These are phyloP conservation scores for Garra rufa DNA, from an alignment of 2,113 vertebrate genomes.

Conservation along the genomic window DNA sequence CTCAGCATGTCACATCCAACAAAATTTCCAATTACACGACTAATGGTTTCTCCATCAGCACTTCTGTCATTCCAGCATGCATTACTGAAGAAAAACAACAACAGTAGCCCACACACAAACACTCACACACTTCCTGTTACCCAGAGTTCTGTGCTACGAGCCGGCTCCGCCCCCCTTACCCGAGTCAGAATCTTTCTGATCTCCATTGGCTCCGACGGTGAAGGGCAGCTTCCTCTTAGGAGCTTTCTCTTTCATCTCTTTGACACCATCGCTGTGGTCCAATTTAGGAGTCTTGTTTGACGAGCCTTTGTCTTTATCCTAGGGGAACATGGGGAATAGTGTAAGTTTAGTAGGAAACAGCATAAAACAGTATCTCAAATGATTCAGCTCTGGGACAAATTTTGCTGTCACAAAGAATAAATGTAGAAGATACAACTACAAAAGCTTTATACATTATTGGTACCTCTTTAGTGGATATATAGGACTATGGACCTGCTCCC, in stretches of 20 bases:
- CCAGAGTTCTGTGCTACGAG: constrained; percentile 16
- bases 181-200: constrained; percentile 99
- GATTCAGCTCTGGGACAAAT: neutral
- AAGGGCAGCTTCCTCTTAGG: constrained; percentile 98
- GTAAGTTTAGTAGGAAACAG: constrained; percentile 1
- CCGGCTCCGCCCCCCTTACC: constrained; percentile 73
- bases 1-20: constrained; percentile 55
- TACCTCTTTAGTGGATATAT: neutral
- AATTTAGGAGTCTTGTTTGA: constrained; percentile 98
- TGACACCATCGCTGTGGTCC: constrained; percentile 95
- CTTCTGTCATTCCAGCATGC: constrained; percentile 41
- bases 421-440: neutral
- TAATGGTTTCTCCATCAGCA: constrained; percentile 53
- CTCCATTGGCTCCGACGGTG: constrained; percentile 97
- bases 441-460: neutral
- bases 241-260: constrained; percentile 98
- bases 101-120: constrained; percentile 37
- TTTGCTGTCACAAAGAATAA: neutral
- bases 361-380: neutral
- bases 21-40: constrained; percentile 57
- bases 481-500: neutral
- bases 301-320: constrained; percentile 99
- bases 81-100: constrained; percentile 39
- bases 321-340: constrained; percentile 46
- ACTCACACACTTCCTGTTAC: constrained; percentile 46